A percentile compares a stretch with the other conserved stretches of the same genome.
Evolutionary conservation across 2,797 vertebrate genomes (phyloP).

Genomic region (Sternarchorhynchus goeldii): DNA sequence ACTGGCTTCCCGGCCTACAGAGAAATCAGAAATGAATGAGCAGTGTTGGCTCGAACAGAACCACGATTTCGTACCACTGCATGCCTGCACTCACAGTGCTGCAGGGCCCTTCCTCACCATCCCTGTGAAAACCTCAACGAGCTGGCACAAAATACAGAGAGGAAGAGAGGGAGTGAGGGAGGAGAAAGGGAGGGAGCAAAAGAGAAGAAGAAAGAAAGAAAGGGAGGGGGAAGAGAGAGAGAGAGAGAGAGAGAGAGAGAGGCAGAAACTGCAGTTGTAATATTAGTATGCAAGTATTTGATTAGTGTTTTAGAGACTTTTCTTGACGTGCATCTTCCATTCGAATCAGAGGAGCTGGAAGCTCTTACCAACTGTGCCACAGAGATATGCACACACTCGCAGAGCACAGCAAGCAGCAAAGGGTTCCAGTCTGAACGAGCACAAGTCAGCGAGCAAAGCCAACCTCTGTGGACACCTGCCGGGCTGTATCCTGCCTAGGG

Average conservation of each 20-base stretch:
- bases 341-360: too few relatives aligned
- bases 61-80: neutral
- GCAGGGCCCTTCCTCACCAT: conserved; percentile 18
- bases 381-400: neutral
- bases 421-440: neutral
- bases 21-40: conserved; percentile 11
- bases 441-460: neutral
- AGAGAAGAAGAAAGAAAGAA: too few relatives aligned
- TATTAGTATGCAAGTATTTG: too few relatives aligned
- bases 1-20: conserved; percentile 6
- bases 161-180: conserved; percentile 21
- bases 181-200: too few relatives aligned
- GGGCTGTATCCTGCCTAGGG: conserved; percentile 12
- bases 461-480: conserved; percentile 37
- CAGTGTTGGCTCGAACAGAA: conserved; percentile 21
- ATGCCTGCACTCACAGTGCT: neutral
- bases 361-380: neutral
- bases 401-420: neutral
- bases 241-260: neutral
- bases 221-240: neutral
- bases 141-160: conserved; percentile 5
- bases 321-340: too few relatives aligned
- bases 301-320: too few relatives aligned
- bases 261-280: neutral
- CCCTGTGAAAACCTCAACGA: neutral